Base-by-base conservation (phyloP, 2,797 vertebrate species). In the Gephyroberyx darwinii region DNA sequence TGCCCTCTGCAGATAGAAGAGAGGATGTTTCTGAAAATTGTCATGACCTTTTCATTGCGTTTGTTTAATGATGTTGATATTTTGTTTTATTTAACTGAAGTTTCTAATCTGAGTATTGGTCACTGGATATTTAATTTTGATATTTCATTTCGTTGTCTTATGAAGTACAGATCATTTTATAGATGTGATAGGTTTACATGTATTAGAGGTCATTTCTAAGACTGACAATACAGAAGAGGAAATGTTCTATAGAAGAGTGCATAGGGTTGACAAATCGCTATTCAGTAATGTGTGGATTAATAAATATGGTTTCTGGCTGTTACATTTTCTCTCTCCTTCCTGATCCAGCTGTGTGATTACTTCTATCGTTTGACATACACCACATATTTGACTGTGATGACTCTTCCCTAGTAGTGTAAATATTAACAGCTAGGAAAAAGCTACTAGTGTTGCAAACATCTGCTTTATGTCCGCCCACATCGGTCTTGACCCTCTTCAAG, bases 251-350 rank as follows among this genome's bases (percentile, higher is more conserved):
- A 26, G 22, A 26, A 26, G 22, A 26, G n/a, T 69, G 2, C 8
- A 9, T 12, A 37, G 20, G 41, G 19, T 51, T 33, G 33, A 50
- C 30, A 45, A 48, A 65, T 43, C 37, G 19, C 26, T 69, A 72
- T 69, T 77, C 66, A 77, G 71, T 59, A 57, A 47, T 74, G 45
- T 67, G 67, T 72, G 53, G 30, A 65, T 19, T 65, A 77, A 87
- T 76, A 78, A 83, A 81, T 43, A n/a, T 58, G 75, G 1, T 26
- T 68, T 75, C 71, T 77, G 55, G 54, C 37, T 70, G 48, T 20
- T n/a, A 52, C 51, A 22, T 45, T 30, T 16, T 58, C 17, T 31
- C 7, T 57, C 48, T 48, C 55, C 35, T 43, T 61, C 13, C 22
- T 65, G 12, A 57, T 35, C 7, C 8, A 26, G 3, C 33, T 51